Conservation (phyloP, 2,113 vertebrate species). For the Aviceda subcristata region DNA sequence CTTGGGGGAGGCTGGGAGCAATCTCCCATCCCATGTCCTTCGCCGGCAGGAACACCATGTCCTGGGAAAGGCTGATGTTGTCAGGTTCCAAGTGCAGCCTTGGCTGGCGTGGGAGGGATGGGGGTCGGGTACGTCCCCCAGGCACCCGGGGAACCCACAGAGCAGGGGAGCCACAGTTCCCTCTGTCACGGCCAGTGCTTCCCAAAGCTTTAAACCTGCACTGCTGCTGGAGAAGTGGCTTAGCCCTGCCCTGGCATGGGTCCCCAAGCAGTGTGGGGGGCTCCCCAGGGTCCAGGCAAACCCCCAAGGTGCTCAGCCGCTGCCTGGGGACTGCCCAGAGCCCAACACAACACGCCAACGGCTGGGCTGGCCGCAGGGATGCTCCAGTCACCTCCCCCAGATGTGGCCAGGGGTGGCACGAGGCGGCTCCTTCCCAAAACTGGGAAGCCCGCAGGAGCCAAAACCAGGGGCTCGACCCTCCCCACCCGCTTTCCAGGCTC, state of each 20-base stretch:
- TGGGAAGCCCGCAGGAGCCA: not conserved
- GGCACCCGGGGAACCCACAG: fast-evolving
- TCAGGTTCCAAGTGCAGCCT: not conserved
- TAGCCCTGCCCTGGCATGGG: not conserved
- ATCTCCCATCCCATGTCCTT: not conserved
- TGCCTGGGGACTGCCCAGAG: not conserved
- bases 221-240: not conserved
- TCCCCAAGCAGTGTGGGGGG: too few species aligned
- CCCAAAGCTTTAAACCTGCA: not conserved
- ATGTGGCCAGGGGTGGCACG: fast-evolving
- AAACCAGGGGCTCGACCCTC: not conserved
- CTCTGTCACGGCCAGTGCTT: fast-evolving
- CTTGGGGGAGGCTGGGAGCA: not conserved
- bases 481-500: not conserved
- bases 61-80: not conserved
- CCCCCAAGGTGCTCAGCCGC: not conserved
- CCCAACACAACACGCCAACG: fast-evolving
- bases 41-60: not conserved
- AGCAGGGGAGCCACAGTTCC: not conserved
- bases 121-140: not conserved
- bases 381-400: fast-evolving
- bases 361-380: not conserved
- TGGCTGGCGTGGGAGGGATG: not conserved
- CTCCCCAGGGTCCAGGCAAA: not conserved
- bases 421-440: not conserved